Evolutionary conservation across 1,140 invertebrate genomes (phyloP), one percentile per base, ranked within the genome.

Genomic region (Mizuhopecten yessoensis): DNA sequence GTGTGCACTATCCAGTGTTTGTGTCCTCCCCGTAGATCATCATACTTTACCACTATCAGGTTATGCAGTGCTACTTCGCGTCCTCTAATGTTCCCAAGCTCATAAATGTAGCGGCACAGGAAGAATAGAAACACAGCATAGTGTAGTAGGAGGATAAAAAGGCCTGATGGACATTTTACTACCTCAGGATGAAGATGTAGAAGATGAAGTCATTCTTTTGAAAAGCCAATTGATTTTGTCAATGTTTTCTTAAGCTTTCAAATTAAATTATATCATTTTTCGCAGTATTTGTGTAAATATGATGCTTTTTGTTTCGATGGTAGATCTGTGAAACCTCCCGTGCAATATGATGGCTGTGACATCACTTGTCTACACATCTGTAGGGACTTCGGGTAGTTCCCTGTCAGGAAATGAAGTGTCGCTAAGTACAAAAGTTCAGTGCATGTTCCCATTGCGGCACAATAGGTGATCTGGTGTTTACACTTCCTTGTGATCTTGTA

Each of bases 401-500:
- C 57, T 75, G 57, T 75, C 23, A 75, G 57, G 57, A 75, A 75
- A 29, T 75, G 29, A 29, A 75, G 29, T 3, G 57, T 75, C 1
- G 57, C 57, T 75, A 75, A 75, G 57, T 75, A 75, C 57, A 75
- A 75, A n/a, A 75, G 2, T 75, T 75, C 57, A 29, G 57, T 75
- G 29, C 57, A 75, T 5, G 57, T 75, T 75, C 57, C 57, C 57
- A 75, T 75, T 0, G 57, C 9, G n/a, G 57, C 15, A n/a, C 57
- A 75, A 17, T 29, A 3, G n/a, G 1, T 29, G n/a, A 75, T 75
- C 57, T 75, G 57, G n/a, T 75, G n/a, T 75, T 11, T 75, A 17
- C 9, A 75, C n/a, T 75, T 75, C 29, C 57, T 75, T n/a, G 57
- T 75, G 1, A 5, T 29, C n/a, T 75, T 75, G 57, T 75, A 75